Evolutionary conservation across 2,797 vertebrate species (phyloP).

Genomic region (Triplophysa bombifrons): DNA sequence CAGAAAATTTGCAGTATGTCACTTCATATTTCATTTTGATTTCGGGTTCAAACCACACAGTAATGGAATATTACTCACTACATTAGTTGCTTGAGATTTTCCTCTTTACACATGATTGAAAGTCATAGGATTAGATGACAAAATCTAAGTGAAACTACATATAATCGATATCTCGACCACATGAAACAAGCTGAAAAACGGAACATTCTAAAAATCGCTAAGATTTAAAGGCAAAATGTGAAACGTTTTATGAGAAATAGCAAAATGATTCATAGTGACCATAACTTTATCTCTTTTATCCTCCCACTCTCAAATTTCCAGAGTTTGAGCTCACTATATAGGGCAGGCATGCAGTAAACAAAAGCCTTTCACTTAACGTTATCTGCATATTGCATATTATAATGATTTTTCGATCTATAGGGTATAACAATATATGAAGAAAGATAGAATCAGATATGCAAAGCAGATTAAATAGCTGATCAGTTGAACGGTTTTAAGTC

Average conservation of each 20-base stretch:
- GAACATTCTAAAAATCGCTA: background rate
- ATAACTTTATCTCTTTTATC: conserved; percentile 29
- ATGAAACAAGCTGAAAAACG: conserved; percentile 24
- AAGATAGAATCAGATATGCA: background rate
- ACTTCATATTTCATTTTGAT: background rate
- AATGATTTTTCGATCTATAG: background rate
- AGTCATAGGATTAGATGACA: background rate
- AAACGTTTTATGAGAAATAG: conserved; percentile 5
- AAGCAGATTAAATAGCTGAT: background rate
- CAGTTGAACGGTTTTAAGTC: background rate
- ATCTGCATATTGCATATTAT: background rate
- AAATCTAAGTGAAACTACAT: conserved; percentile 39
- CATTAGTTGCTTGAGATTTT: conserved; percentile 7
- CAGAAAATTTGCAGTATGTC: background rate
- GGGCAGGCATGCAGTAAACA: background rate
- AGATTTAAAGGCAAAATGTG: background rate
- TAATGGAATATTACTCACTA: conserved; percentile 54
- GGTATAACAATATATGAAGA: background rate
- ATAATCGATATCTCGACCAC: conserved; percentile 31
- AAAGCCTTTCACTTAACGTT: background rate
- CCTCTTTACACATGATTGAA: conserved; percentile 33
- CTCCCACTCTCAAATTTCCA: conserved; percentile 20
- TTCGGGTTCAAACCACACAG: conserved; percentile 29
- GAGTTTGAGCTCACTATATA: background rate
- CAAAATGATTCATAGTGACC: conserved; percentile 26